These are phyloP conservation scores for Callaeas wilsoni DNA, from an alignment of 2,113 vertebrate genomes.

Conservation along the genomic window DNA sequence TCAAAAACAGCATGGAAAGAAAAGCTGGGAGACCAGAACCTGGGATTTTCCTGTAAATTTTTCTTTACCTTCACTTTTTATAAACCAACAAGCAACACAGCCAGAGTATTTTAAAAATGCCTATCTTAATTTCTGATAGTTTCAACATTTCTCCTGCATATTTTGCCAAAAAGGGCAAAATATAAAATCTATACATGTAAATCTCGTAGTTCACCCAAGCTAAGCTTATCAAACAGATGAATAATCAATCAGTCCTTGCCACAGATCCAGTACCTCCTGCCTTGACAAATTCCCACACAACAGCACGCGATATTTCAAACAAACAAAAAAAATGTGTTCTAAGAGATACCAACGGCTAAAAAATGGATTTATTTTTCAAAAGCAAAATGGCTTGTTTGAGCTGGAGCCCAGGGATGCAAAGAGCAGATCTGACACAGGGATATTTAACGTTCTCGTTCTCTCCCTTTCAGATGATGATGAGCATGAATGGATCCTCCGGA, in stretches of 20 bases:
- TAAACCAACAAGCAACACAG: neutral
- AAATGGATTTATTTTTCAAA: neutral
- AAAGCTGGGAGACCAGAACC: neutral
- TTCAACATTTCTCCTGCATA: neutral
- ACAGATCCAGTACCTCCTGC: neutral
- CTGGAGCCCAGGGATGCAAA: neutral
- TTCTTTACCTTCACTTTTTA: neutral
- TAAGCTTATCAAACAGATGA: neutral
- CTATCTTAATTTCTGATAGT: neutral
- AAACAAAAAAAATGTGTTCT: neutral
- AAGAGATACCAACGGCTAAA: neutral
- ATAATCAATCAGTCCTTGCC: neutral
- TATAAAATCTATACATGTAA: accelerated
- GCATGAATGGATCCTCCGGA: slow-evolving; percentile 85
- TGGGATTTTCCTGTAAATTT: neutral
- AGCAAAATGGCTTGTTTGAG: neutral
- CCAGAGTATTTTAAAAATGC: neutral
- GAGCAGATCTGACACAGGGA: neutral
- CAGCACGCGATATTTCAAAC: neutral
- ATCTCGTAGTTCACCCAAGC: neutral
- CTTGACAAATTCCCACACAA: neutral
- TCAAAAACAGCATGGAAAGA: neutral
- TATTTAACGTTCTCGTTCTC: neutral
- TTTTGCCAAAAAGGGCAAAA: neutral
- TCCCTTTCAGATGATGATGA: slow-evolving; percentile 81